Conservation (phyloP, 2,888 invertebrate genomes). For the Pherbina coryleti region DNA sequence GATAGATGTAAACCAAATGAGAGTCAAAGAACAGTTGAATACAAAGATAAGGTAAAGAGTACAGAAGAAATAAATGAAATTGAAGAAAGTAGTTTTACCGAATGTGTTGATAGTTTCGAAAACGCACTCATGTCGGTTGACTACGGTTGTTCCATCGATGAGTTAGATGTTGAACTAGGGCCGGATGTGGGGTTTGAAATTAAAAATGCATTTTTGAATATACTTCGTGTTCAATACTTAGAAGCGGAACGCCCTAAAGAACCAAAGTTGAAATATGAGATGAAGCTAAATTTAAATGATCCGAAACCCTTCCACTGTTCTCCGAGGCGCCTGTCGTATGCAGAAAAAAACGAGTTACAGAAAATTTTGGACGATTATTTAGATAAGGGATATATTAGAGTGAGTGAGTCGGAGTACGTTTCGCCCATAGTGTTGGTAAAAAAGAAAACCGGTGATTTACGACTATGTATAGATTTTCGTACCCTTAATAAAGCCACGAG, state of each 20-base stretch:
- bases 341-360: slow-evolving; percentile 33
- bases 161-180: too few relatives aligned
- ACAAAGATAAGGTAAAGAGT: too few relatives aligned
- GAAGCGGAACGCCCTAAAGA: neutral
- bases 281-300: neutral
- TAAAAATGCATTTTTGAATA: neutral
- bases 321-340: slow-evolving; percentile 31
- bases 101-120: too few relatives aligned
- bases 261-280: neutral
- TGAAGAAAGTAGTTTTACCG: too few relatives aligned
- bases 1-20: too few relatives aligned
- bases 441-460: slow-evolving; percentile 11
- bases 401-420: slow-evolving; percentile 34
- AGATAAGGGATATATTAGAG: slow-evolving; percentile 18
- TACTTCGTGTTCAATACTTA: neutral
- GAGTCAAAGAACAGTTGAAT: too few relatives aligned
- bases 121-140: too few relatives aligned
- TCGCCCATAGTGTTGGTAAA: slow-evolving; percentile 38
- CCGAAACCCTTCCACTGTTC: neutral
- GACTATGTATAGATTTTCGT: slow-evolving; percentile 33
- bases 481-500: slow-evolving; percentile 31
- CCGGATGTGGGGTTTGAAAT: neutral
- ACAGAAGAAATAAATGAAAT: neutral
- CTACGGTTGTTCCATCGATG: too few relatives aligned
- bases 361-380: slow-evolving; percentile 34